Base-by-base conservation (phyloP, 2,888 invertebrate genomes). In the Tineola bisselliella region DNA sequence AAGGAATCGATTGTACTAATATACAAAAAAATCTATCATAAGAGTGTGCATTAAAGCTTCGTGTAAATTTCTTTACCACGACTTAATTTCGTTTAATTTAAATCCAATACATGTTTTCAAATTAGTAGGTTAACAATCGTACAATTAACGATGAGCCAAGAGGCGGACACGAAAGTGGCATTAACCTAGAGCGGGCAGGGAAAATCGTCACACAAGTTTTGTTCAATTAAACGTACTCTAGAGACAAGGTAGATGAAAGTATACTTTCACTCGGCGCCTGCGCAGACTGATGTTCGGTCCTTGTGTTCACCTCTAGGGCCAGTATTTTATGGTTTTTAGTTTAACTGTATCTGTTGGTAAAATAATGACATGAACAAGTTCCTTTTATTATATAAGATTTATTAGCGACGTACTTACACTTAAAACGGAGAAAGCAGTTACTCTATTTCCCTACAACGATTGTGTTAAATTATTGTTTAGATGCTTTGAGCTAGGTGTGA, bases 191-290 rank as follows among this genome's bases (percentile, higher is more conserved):
- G 76, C 72, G 75, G n/a, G 17, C 12, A 57, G 60, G 81, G 81
- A 81, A 82, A 84, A 82, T 71, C 75, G 79, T 81, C 81, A 81
- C 77, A 81, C 79, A 74, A 76, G 76, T 79, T 82, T 76, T 78
- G 78, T 74, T 78, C 78, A 80, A 82, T 81, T 81, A 81, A 77
- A 76, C 54, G 59, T 33, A 59, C 56, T 61, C 15, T 60, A 71
- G 67, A 75, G 74, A 79, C 77, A 76, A 73, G 74, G 69, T 72
- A 68, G 73, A 84, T 77, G 84, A 86, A 86, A 84, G 84, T 79
- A 73, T 67, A 87, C 86, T 87, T 87, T 87, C 86, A 80, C 86
- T 82, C 66, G 31, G 59, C 44, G 43, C 59, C 44, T 8, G 15
- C 44, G 48, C 60, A 17, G 25, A 44, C 30, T 44, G 60, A 48